Base-by-base conservation (phyloP, 2,113 vertebrate species). In the western clawed frog (Xenopus tropicalis) region DNA sequence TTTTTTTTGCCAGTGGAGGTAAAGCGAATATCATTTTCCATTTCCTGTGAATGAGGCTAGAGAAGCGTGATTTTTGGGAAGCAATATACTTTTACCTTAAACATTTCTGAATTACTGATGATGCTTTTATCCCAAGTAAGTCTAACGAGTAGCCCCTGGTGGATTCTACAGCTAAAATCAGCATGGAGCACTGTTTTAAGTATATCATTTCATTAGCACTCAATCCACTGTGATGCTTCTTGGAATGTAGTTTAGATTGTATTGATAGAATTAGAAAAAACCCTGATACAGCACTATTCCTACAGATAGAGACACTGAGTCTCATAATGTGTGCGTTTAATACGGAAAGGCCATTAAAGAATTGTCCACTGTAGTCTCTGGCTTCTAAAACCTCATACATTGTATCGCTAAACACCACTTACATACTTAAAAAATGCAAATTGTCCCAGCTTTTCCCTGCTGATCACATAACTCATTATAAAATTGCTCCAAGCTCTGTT, bases 121-220 rank as follows among this genome's bases (percentile, higher is more conserved):
- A 74, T 61, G 72, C 72, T 74, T 74, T 74, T 74, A 74, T 67
- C 43, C 54, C 52, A 74, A 54, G 59, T 61, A 61, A 62, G 21
- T 25, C 29, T 56, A 66, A 66, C 63, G 46, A 74, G 54, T 61
- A 25, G 64, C 54, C 72, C 59, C 72, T 68, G 44, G 72, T 74
- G 72, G 59, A 74, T 74, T 59, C 17, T 58, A 17, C 22, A 61
- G 72, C 64, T 74, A 65, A 52, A 74, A 66, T 74, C 72, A 74
- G 72, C 72, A 74, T 68, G 65, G 65, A 51, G 56, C 56, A 25
- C 65, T 61, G 56, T 67, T 67, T 37, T 66, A 57, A 68, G 72
- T 74, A 52, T 74, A 61, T 67, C 72, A 68, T 74, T 74, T 74
- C 72, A 68, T 74, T 74, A 74, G 64, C 72, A 61, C 72, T 74